Percentiles rank a stretch among this genome's conserved stretches.
phyloP scores from a whole-genome alignment of 2,888 invertebrate genomes.

The Listrodromus nycthemerus region DNA sequence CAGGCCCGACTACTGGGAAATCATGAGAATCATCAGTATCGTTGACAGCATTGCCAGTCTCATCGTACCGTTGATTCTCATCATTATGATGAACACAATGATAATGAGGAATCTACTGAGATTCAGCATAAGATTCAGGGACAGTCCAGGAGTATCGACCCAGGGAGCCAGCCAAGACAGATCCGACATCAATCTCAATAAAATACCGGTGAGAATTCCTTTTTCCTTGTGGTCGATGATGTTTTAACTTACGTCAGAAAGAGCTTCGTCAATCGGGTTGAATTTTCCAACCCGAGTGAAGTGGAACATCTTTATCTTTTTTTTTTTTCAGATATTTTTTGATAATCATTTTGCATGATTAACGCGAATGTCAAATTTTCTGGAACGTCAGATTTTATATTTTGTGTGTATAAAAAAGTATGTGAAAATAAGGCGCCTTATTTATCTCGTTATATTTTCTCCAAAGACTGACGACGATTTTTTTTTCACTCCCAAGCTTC shows the following conservation, averaged over 20 bases:
- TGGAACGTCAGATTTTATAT: no score
- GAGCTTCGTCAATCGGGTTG: conserved; percentile 11
- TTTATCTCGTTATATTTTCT: no score
- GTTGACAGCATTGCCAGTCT: conserved; percentile 88
- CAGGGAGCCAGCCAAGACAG: conserved; percentile 81
- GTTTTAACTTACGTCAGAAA: conserved; percentile 67
- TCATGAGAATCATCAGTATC: conserved; percentile 86
- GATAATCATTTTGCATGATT: no score
- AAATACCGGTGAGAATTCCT: conserved; percentile 83
- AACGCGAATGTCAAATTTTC: no score
- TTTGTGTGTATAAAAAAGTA: no score
- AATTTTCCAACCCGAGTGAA: no score
- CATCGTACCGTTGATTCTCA: conserved; percentile 87
- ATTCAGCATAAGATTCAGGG: conserved; percentile 84
- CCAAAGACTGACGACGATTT: no score
- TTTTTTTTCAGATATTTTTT: no score
- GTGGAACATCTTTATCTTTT: neutral
- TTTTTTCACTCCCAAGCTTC: no score
- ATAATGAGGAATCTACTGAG: conserved; percentile 86
- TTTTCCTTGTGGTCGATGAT: conserved; percentile 27
- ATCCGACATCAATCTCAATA: conserved; percentile 84
- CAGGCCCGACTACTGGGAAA: conserved; percentile 84
- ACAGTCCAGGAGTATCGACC: conserved; percentile 76
- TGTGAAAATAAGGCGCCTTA: no score
- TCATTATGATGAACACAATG: conserved; percentile 88